Base-by-base conservation (phyloP, 2,113 vertebrate species). In the Scolopax mira region DNA sequence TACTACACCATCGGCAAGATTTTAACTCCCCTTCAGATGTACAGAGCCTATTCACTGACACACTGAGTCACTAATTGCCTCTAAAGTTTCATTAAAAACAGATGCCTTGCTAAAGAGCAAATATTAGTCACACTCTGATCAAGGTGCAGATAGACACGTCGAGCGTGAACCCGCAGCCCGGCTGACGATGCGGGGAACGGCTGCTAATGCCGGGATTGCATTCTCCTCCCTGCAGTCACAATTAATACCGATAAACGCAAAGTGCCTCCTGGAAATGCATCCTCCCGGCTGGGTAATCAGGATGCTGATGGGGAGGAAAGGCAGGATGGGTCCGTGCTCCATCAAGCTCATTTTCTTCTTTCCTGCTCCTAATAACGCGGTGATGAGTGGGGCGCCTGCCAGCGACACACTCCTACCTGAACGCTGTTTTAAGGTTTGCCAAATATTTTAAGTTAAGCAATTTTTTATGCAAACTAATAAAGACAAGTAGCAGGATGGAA, bases 21-120 rank as follows among this genome's bases (percentile, higher is more conserved):
- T 96, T 95, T 94, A 96, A 91, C 82, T 93, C 69, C 83, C 88
- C 67, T 83, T 72, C 73, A 90, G 93, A 82, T 61, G 55, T 74
- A 69, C 74, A 81, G 95, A 91, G 81, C 89, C 87, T 85, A 60
- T 97, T 97, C 95, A 88, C 79, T 64, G 89, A 83, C 91, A 97
- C 71, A 83, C 8, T 83, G 95, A 97, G 83, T 96, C 95, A 97
- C 78, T 96, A 97, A 96, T 93, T 94, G 71, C 83, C 92, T 95
- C 89, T 94, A 87, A 94, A 94, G 66, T 96, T 96, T 97, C 87
- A 94, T 97, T 97, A 93, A 91, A 94, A 95, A 55, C 79, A 89
- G 85, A 91, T 93, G 81, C 74, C 89, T 93, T 88, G 85, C 88
- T 94, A 69, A 97, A 90, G 91, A 95, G 61, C 69, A 84, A 75